Evolutionary conservation across 2,797 vertebrate genomes (phyloP).

Genomic region (Pseudomugil gertrudae): DNA sequence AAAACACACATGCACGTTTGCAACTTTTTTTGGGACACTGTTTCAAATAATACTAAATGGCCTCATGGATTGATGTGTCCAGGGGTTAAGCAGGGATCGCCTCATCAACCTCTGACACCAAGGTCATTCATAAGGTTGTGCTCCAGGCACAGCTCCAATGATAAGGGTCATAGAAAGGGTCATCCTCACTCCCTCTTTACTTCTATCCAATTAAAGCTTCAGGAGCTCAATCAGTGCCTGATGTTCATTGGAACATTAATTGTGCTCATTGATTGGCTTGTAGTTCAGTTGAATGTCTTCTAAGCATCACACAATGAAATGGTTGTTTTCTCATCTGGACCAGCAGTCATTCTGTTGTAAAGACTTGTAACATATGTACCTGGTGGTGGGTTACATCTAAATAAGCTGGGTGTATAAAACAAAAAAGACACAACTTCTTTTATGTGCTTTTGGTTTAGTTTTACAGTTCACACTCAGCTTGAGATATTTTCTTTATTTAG

Average conservation of each 20-base stretch:
- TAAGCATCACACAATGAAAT: conserved; percentile 47
- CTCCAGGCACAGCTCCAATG: conserved; percentile 69
- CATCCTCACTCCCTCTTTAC: conserved; percentile 62
- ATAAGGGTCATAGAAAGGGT: conserved; percentile 77
- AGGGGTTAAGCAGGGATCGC: conserved; percentile 77
- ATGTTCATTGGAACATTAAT: conserved; percentile 69
- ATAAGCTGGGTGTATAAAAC: conserved; percentile 36
- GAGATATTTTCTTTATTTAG: conserved; percentile 20
- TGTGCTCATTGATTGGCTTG: conserved; percentile 70
- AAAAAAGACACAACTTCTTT: conserved; percentile 17
- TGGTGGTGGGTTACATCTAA: conserved; percentile 10
- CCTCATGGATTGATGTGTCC: conserved; percentile 71
- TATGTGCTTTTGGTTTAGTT: conserved; percentile 19
- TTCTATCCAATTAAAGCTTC: conserved; percentile 75
- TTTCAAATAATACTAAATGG: conserved; percentile 78
- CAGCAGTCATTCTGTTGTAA: conserved; percentile 24
- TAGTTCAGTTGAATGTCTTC: conserved; percentile 54
- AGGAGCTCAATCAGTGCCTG: conserved; percentile 60
- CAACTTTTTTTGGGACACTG: conserved; percentile 64
- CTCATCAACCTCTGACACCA: conserved; percentile 82
- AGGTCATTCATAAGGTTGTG: conserved; percentile 77
- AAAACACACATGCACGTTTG: conserved; percentile 64
- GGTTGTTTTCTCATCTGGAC: conserved; percentile 47
- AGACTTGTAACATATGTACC: conserved; percentile 29
- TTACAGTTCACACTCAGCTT: conserved; percentile 29